Conservation (phyloP, 2,113 vertebrate species). For the Rhipidura dahli region DNA sequence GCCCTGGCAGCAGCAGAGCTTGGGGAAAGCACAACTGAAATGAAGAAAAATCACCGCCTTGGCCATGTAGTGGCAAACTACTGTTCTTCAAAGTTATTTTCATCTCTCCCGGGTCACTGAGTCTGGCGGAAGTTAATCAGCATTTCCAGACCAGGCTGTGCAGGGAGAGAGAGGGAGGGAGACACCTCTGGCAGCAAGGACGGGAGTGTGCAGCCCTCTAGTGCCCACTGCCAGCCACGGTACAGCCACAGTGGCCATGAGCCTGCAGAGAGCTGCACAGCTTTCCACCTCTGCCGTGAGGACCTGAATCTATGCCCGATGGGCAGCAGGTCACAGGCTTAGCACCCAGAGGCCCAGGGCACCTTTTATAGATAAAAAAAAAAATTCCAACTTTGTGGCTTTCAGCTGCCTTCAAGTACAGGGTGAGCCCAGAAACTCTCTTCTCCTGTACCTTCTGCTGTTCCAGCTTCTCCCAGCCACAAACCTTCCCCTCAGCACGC, state of each 20-base stretch:
- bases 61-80: not conserved
- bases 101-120: not conserved
- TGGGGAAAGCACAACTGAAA: not conserved
- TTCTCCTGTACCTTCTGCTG: not conserved
- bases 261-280: not conserved
- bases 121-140: not conserved
- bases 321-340: not conserved
- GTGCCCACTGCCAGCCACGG: not conserved
- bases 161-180: not conserved
- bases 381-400: not conserved
- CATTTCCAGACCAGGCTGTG: not conserved
- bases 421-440: not conserved
- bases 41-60: not conserved
- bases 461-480: not conserved
- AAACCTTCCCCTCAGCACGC: not conserved
- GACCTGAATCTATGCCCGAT: not conserved
- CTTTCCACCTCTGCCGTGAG: not conserved
- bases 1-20: not conserved
- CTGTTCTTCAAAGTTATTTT: not conserved
- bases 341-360: not conserved
- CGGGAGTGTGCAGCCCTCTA: conserved; percentile 23
- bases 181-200: not conserved
- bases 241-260: fast-evolving
- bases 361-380: fast-evolving
- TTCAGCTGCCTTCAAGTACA: not conserved